These are phyloP conservation scores for Tangara arthus DNA, from an alignment of 2,797 vertebrate genomes.

Conservation along the genomic window DNA sequence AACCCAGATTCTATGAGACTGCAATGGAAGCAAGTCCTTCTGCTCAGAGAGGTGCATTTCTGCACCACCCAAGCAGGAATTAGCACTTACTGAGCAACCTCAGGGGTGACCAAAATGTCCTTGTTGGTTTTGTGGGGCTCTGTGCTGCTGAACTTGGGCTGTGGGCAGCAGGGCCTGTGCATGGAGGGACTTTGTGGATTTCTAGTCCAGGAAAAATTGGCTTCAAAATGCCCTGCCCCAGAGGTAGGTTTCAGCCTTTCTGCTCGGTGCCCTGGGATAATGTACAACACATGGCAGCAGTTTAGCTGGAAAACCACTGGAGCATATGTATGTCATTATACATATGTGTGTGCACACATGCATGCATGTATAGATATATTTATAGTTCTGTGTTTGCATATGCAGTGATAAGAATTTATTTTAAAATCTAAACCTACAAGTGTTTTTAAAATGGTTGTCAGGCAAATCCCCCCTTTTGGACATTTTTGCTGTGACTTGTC, in stretches of 20 bases:
- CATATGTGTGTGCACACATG: neutral
- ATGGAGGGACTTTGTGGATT: neutral
- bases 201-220: neutral
- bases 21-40: neutral
- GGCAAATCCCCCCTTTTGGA: neutral
- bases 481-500: neutral
- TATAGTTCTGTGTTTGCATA: neutral
- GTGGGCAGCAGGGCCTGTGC: accelerated
- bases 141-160: neutral
- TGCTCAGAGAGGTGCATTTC: neutral
- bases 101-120: neutral
- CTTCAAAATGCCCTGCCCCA: neutral
- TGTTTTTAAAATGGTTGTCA: neutral
- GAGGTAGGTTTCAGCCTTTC: neutral
- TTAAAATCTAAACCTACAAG: neutral
- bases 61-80: neutral
- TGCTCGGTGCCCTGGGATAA: neutral
- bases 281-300: neutral
- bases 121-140: accelerated
- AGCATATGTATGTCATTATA: constrained; percentile 10
- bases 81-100: neutral
- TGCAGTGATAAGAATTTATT: neutral
- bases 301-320: constrained; percentile 24
- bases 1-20: neutral
- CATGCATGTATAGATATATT: neutral